phyloP scores from a whole-genome alignment of 2,888 invertebrate species.

The Zaprionus lineosus region DNA sequence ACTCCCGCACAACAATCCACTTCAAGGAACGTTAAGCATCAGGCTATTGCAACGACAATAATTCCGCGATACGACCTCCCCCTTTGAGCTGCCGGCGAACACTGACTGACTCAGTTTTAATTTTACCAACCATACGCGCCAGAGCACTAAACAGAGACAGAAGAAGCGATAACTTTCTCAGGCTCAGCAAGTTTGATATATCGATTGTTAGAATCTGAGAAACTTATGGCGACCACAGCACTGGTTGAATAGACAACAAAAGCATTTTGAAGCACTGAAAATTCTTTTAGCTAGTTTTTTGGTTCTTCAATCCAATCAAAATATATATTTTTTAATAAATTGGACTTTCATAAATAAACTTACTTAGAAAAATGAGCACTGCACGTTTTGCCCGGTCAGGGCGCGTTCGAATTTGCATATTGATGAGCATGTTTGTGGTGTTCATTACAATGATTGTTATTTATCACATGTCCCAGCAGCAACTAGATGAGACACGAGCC shows the following conservation, averaged over 20 bases:
- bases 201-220: slow-evolving; percentile 5
- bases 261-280: slow-evolving; percentile 45
- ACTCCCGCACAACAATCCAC: slow-evolving; percentile 21
- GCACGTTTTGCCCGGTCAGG: slow-evolving; percentile 85
- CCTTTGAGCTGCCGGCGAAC: slow-evolving; percentile 38
- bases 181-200: slow-evolving; percentile 21
- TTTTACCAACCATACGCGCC: slow-evolving; percentile 13
- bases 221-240: slow-evolving; percentile 6
- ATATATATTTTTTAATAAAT: too few relatives aligned
- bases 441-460: slow-evolving; percentile 85
- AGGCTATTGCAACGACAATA: too few relatives aligned
- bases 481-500: slow-evolving; percentile 84
- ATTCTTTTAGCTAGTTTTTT: slow-evolving; percentile 39
- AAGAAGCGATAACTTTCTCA: too few relatives aligned
- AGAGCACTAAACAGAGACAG: slow-evolving; percentile 9
- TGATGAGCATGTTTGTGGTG: slow-evolving; percentile 84
- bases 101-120: slow-evolving; percentile 28
- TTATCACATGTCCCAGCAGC: slow-evolving; percentile 85
- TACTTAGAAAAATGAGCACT: slow-evolving; percentile 76
- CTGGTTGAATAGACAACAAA: slow-evolving; percentile 36
- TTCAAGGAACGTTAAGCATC: slow-evolving; percentile 34
- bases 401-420: slow-evolving; percentile 85
- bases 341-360: too few relatives aligned
- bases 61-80: slow-evolving; percentile 20
- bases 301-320: slow-evolving; percentile 20